These are phyloP conservation scores for Rhodophaea formosa DNA, from an alignment of 2,888 invertebrate species.

Conservation along the genomic window DNA sequence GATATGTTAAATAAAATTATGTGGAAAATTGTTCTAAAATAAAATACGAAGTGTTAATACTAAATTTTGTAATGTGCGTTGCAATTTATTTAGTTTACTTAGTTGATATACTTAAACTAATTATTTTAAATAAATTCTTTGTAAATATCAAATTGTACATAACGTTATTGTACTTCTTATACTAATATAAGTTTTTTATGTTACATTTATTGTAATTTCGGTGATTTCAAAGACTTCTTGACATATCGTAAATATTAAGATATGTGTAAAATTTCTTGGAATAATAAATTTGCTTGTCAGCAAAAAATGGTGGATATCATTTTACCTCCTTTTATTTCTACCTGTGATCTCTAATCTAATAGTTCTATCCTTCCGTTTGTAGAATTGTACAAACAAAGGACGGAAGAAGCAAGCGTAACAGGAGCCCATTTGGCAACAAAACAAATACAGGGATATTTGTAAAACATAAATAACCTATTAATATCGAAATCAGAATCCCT, in stretches of 20 bases:
- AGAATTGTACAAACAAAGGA: too few species aligned
- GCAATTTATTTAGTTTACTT: neutral
- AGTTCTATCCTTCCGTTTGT: too few species aligned
- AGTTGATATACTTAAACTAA: neutral
- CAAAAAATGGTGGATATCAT: constrained; percentile 32
- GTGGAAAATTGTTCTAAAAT: constrained; percentile 20
- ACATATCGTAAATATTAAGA: constrained; percentile 74
- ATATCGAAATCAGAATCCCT: too few species aligned
- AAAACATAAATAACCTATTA: too few species aligned
- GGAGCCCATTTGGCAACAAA: too few species aligned
- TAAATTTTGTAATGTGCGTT: neutral
- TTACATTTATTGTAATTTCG: constrained; percentile 43
- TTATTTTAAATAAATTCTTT: constrained; percentile 2
- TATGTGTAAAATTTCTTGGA: constrained; percentile 68
- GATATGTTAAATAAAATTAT: constrained; percentile 19
- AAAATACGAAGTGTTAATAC: constrained; percentile 19
- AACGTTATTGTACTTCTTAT: constrained; percentile 21
- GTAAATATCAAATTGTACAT: constrained; percentile 16
- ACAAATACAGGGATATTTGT: too few species aligned
- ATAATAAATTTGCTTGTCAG: constrained; percentile 75
- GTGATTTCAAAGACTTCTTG: constrained; percentile 74
- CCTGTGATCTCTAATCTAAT: too few species aligned
- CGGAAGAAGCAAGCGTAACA: too few species aligned
- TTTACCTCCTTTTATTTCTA: neutral
- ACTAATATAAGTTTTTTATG: constrained; percentile 19